Conservation (phyloP, 2,113 vertebrate species). For the Oryzias melastigma region DNA sequence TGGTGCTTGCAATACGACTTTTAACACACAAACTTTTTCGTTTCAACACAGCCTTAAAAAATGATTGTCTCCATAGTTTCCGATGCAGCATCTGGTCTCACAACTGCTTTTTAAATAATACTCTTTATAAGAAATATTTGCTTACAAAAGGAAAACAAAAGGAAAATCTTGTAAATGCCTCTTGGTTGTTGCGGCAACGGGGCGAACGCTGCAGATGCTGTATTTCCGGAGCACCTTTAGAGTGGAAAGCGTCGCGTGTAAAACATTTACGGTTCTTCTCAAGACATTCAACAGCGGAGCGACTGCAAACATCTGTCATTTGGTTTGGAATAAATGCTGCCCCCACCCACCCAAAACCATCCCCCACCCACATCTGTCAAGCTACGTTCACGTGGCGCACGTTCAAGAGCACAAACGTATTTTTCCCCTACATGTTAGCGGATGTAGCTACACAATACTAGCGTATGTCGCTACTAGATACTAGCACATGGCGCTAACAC, state of each 20-base stretch:
- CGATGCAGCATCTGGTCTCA: slow-evolving; percentile 35
- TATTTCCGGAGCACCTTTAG: slow-evolving; percentile 32
- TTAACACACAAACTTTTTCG: slow-evolving; percentile 28
- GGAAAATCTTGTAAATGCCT: slow-evolving; percentile 51
- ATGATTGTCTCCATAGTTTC: slow-evolving; percentile 24
- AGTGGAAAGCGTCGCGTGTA: slow-evolving; percentile 14
- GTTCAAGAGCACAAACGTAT: too few species aligned
- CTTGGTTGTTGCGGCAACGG: slow-evolving; percentile 7
- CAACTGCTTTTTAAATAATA: slow-evolving; percentile 37
- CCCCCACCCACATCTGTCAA: neutral
- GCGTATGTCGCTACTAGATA: too few species aligned
- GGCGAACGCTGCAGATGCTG: neutral
- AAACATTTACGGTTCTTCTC: slow-evolving; percentile 30
- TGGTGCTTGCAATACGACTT: slow-evolving; percentile 51
- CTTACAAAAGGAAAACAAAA: slow-evolving; percentile 24
- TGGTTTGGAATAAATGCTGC: slow-evolving; percentile 40
- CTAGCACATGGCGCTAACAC: too few species aligned
- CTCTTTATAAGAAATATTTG: slow-evolving; percentile 41
- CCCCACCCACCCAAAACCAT: neutral
- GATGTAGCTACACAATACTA: too few species aligned
- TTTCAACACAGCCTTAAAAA: slow-evolving; percentile 23
- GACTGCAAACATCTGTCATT: slow-evolving; percentile 32
- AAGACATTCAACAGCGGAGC: slow-evolving; percentile 57
- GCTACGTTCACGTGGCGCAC: neutral
- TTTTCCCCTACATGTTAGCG: too few species aligned